Base-by-base conservation (phyloP, 2,797 vertebrate genomes). In the Pipistrellus nathusii region DNA sequence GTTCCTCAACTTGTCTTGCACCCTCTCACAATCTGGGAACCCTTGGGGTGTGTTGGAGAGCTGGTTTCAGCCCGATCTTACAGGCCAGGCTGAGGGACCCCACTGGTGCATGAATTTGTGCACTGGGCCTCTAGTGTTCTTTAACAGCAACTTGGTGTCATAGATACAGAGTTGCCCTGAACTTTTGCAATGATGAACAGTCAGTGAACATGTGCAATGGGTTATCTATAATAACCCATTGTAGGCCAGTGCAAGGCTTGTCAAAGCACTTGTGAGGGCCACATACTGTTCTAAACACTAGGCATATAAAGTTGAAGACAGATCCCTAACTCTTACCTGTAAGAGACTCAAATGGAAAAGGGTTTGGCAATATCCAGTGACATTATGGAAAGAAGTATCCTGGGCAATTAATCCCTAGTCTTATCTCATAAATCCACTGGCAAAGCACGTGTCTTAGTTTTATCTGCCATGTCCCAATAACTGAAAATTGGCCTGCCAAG, bases 401-500 rank as follows among this genome's bases (percentile, higher is more conserved):
- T 62, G 88, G 64, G 44, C 21, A 94, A 35, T 48, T n/a, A 62
- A 88, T 17, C 30, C 30, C 27, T 48, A 10, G 14, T 88, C 76
- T 93, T 85, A 88, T 51, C 18, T 82, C 80, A 15, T 51, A 64
- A 68, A 73, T 85, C 30, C 41, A 9, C 20, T 82, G 83, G 20
- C 15, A 78, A 44, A 48, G 9, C 48, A 30, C 21, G 2, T 32
- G 17, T 64, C 12, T 92, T 38, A 9, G 18, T 86, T 27, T 93
- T 90, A 30, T 59, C 46, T 53, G 9, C 48, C 41, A 6, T 55
- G 59, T 46, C 81, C 38, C 20, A 75, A 27, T 32, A 78, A 86
- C 59, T 88, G 72, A 91, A 88, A 87, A 35, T n/a, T 88, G 76
- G 41, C 48, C 72, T 59, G 72, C 55, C 88, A 25, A 44, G 11